Conservation (phyloP, 2,113 vertebrate genomes). For the Megalops atlanticus region DNA sequence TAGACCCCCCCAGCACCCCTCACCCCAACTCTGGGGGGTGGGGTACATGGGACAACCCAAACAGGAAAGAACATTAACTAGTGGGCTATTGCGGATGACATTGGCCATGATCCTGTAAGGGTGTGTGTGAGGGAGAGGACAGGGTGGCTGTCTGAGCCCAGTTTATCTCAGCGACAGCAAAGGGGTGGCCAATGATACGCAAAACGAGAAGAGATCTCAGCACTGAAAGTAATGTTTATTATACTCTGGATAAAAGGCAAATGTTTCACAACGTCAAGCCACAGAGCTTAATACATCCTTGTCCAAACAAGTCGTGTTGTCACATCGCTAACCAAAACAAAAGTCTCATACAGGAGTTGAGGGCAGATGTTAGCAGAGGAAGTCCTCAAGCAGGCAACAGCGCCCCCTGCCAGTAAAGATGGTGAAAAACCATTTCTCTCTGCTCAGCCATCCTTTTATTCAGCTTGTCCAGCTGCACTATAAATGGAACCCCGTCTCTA, state of each 20-base stretch:
- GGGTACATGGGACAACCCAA: too few species aligned
- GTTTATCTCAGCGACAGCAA: neutral
- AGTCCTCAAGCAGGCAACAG: neutral
- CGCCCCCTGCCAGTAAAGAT: neutral
- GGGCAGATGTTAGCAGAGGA: neutral
- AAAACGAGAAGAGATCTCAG: neutral
- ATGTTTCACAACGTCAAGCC: neutral
- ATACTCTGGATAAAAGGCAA: neutral
- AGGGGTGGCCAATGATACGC: neutral
- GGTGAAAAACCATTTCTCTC: neutral
- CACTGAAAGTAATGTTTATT: neutral
- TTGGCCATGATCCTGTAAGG: too few species aligned
- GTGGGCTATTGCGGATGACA: too few species aligned
- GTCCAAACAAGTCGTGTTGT: slow-evolving; percentile 1
- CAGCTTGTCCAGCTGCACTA: neutral
- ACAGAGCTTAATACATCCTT: neutral
- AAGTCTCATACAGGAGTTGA: neutral
- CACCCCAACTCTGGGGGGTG: too few species aligned
- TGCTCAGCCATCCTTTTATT: neutral
- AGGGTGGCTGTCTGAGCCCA: neutral
- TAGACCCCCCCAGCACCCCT: too few species aligned
- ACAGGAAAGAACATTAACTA: too few species aligned
- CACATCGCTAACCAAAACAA: neutral
- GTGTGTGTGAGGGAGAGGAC: too few species aligned
- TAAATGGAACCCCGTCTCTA: neutral